Conservation (phyloP, 2,888 invertebrate species). For the Drosophila mulleri region DNA sequence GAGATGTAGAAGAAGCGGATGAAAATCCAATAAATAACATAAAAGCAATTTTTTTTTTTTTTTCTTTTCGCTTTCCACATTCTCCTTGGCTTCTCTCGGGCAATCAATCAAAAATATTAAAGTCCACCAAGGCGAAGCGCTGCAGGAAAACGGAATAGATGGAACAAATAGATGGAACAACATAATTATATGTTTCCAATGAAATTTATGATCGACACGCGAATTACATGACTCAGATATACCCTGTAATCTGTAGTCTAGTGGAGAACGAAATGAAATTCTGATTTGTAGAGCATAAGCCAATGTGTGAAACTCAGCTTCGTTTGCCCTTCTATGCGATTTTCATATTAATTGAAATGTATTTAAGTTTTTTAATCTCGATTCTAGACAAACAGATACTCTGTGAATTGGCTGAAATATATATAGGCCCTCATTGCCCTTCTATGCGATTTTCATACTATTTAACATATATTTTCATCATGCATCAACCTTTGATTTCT, state of each 20-base stretch:
- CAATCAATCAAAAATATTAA: slow-evolving; percentile 31
- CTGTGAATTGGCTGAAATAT: background rate
- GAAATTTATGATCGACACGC: background rate
- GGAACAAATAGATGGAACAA: background rate
- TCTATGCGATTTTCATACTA: background rate
- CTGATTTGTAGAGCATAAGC: background rate
- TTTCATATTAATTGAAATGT: background rate
- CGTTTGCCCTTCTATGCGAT: background rate
- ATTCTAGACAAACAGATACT: background rate
- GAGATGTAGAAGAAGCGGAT: background rate
- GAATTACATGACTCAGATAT: no score
- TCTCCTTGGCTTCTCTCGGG: background rate
- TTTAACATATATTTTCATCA: background rate
- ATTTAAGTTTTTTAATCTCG: background rate
- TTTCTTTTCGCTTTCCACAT: slow-evolving; percentile 7
- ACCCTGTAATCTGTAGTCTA: background rate
- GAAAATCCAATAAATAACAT: slow-evolving; percentile 7
- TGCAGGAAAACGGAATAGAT: background rate
- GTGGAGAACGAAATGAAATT: background rate
- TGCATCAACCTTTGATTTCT: rapidly evolving
- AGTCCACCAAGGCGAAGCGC: background rate
- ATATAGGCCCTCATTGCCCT: background rate
- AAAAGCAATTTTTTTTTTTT: slow-evolving; percentile 13
- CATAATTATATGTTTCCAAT: background rate
- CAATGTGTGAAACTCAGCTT: no score